These are phyloP conservation scores for Octodon degus DNA, from an alignment of 2,113 vertebrate genomes.

Conservation along the genomic window DNA sequence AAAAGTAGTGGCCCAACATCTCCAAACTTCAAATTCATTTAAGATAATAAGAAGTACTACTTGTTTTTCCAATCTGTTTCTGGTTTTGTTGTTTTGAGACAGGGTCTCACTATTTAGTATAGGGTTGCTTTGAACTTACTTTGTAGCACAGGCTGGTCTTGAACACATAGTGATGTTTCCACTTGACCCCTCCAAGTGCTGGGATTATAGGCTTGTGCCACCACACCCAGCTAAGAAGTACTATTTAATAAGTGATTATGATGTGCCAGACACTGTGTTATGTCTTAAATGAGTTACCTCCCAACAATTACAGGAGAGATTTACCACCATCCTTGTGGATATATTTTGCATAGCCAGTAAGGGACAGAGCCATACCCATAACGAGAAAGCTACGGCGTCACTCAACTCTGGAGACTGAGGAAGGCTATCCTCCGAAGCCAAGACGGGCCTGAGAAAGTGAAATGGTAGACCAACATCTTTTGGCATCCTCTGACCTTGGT, in stretches of 20 bases:
- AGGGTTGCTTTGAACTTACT: neutral
- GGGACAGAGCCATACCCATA: neutral
- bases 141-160: neutral
- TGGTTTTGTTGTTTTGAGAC: neutral
- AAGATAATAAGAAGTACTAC: neutral
- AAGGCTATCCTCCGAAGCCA: neutral
- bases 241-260: slow-evolving; percentile 34
- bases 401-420: neutral
- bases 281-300: slow-evolving; percentile 52
- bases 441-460: neutral
- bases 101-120: neutral
- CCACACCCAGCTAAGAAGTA: neutral
- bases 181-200: neutral
- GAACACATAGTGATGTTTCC: neutral
- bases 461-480: neutral
- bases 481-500: neutral
- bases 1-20: too few species aligned
- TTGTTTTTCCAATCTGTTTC: neutral
- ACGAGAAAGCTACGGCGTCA: neutral
- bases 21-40: too few species aligned
- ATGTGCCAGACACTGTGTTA: neutral
- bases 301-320: slow-evolving; percentile 6
- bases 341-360: neutral
- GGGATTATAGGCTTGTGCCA: neutral
- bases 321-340: neutral